phyloP scores from a whole-genome alignment of 2,113 vertebrate species.

The Amphiprion percula region DNA sequence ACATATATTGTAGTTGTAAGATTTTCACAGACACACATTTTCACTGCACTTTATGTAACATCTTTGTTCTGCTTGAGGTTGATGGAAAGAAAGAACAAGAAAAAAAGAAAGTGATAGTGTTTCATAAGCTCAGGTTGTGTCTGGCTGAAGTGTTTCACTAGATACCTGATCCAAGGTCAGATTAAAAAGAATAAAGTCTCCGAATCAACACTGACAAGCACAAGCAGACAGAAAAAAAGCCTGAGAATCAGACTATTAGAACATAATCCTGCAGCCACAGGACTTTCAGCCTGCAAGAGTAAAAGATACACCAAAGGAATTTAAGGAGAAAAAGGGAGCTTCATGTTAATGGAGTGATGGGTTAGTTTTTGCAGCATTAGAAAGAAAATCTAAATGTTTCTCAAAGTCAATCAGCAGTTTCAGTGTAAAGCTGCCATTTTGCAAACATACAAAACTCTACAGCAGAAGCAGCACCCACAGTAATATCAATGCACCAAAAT shows the following conservation, averaged over 20 bases:
- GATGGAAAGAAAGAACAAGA: background rate
- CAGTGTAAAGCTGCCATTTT: too few relatives aligned
- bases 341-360: too few relatives aligned
- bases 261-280: conserved; percentile 8
- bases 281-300: background rate
- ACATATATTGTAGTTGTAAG: background rate
- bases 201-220: conserved; percentile 19
- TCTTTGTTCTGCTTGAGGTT: background rate
- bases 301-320: too few relatives aligned
- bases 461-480: too few relatives aligned
- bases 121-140: conserved; percentile 32
- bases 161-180: conserved; percentile 52
- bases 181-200: conserved; percentile 30
- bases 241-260: conserved; percentile 17
- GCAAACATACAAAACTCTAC: too few relatives aligned
- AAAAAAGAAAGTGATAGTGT: background rate
- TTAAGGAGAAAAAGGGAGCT: too few relatives aligned
- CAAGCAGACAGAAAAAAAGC: conserved; percentile 1
- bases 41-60: background rate
- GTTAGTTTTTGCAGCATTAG: too few relatives aligned
- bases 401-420: too few relatives aligned
- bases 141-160: conserved; percentile 9
- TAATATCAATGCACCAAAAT: too few relatives aligned
- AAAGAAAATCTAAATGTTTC: too few relatives aligned
- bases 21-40: background rate